phyloP scores from a whole-genome alignment of 2,797 vertebrate genomes.

The Arctocebus calabarensis region DNA sequence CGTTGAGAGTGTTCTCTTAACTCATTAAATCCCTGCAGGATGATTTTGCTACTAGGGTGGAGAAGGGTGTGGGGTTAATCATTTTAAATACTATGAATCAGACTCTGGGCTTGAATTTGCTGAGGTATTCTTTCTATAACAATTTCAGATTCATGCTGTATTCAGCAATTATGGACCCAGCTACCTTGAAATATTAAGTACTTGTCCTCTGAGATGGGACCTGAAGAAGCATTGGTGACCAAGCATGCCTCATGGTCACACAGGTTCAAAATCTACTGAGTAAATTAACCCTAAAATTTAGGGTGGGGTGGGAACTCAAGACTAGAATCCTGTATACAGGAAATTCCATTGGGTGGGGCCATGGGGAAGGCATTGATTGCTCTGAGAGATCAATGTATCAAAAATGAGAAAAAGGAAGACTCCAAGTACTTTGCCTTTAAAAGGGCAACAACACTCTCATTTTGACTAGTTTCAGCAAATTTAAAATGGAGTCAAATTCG shows the following conservation, averaged over 20 bases:
- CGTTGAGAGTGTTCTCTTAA: neutral
- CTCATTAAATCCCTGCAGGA: conserved; percentile 9
- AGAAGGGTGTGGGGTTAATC: conserved; percentile 18
- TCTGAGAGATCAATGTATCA: neutral
- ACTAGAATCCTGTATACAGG: neutral
- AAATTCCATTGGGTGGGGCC: neutral
- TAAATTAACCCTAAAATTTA: neutral
- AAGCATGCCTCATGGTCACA: neutral
- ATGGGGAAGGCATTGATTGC: neutral
- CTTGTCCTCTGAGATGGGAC: neutral
- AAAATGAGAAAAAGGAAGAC: neutral
- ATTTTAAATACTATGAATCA: conserved; percentile 74
- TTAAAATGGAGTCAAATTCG: neutral
- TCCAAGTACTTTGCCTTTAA: neutral
- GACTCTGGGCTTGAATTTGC: neutral
- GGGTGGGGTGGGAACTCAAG: neutral
- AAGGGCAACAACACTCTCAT: neutral
- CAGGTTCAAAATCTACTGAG: neutral
- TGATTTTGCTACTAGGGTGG: neutral
- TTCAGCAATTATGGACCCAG: conserved; percentile 42
- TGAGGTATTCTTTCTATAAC: conserved; percentile 43
- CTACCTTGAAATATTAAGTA: neutral
- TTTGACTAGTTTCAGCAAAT: neutral
- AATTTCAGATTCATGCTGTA: conserved; percentile 4
- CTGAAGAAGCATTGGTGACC: neutral